Base-by-base conservation (phyloP, 2,797 vertebrate genomes). In the Parauchenoglanis punctatus region DNA sequence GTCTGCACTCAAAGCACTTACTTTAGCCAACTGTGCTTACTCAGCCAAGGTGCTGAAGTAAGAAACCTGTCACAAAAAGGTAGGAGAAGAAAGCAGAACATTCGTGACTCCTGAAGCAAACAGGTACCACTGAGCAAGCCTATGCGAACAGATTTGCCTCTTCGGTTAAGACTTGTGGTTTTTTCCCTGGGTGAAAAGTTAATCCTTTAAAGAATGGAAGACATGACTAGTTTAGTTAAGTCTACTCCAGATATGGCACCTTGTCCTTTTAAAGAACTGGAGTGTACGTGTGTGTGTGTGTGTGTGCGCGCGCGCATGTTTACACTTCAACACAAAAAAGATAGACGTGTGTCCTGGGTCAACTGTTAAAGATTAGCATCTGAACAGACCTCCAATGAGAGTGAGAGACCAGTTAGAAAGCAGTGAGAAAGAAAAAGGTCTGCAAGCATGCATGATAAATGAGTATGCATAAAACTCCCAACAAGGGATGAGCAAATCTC, bases 61-160 rank as follows among this genome's bases (percentile, higher is more conserved):
- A 46, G 40, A 35, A 81, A 31, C 15, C 52, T 25, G 20, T 56
- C 63, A 49, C 11, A 61, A 46, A 63, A 54, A 46, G 80, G n/a
- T 54, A 73, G 56, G 18, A 73, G 65, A 63, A 85, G 56, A 13
- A 85, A 40, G n/a, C 8, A 13, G 59, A 18, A 59, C 54, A n/a
- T 77, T 35, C 56, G 1, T 25, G 61, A 54, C 49, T 59, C 52
- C 54, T 61, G 35, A 46, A 52, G 65, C 58, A 59, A 44, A 58
- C 63, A 77, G 40, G 65, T 63, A 72, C 54, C 72, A 44, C 68
- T 83, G 78, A 80, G 75, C 61, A 67, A 80, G 75, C 25, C 54
- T 35, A 58, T 20, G 52, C 40, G 84, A 82, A 84, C 75, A 87
- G 88, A 89, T 91, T 84, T 88, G 89, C 58, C 85, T 84, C 75